A percentile compares a stretch with the other conserved stretches of the same genome.
Evolutionary conservation across 2,797 vertebrate species (phyloP).

Genomic region (Manis javanica): DNA sequence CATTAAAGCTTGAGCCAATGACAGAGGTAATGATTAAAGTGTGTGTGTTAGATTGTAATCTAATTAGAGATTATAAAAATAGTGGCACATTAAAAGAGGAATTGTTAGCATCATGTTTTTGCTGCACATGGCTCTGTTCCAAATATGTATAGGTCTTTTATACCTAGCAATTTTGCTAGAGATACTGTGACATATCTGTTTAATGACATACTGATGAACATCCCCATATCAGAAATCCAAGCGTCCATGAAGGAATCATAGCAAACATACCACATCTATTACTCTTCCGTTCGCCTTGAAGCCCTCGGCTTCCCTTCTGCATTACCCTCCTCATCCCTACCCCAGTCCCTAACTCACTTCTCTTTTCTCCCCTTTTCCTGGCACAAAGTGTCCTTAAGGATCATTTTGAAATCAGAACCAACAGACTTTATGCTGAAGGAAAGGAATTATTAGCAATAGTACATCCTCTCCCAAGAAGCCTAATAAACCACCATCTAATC

Average conservation of each 20-base stretch:
- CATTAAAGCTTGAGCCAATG: background rate
- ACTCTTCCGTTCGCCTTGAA: background rate
- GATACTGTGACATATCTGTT: background rate
- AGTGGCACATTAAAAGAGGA: background rate
- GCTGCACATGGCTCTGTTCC: background rate
- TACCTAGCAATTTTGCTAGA: background rate
- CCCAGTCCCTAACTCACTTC: background rate
- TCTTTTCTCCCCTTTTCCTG: background rate
- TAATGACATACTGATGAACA: background rate
- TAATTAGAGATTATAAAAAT: background rate
- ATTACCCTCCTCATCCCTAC: background rate
- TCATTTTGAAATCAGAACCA: background rate
- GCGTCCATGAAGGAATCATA: background rate
- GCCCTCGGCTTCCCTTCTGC: accelerated
- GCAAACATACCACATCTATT: accelerated
- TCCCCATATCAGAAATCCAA: background rate
- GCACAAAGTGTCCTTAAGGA: background rate
- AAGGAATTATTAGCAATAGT: background rate
- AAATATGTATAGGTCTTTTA: background rate
- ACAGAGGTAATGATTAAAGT: background rate
- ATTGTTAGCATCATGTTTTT: background rate
- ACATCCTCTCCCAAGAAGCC: background rate
- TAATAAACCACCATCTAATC: background rate
- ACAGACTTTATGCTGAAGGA: background rate
- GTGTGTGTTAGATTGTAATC: background rate